phyloP scores from a whole-genome alignment of 2,113 vertebrate species.

The Sorex araneus region DNA sequence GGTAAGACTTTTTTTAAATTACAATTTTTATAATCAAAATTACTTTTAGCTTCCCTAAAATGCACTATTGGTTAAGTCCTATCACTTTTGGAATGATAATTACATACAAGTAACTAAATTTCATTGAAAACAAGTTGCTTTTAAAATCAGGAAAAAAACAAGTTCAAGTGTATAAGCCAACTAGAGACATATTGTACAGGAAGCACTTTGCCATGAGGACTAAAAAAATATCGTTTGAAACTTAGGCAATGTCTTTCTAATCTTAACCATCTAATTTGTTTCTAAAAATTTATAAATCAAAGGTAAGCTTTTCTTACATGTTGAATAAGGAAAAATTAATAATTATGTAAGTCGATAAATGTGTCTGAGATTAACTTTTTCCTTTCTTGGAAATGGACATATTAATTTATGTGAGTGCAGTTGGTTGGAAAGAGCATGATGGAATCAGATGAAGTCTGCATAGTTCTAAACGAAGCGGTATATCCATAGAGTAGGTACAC shows the following conservation, averaged over 20 bases:
- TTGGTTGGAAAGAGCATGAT: not conserved
- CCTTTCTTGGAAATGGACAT: not conserved
- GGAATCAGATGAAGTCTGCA: not conserved
- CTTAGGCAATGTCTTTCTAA: not conserved
- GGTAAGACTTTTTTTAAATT: not conserved
- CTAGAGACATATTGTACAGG: not conserved
- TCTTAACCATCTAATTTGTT: too few relatives aligned
- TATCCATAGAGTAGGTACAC: too few relatives aligned
- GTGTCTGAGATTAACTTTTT: not conserved
- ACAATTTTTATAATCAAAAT: not conserved
- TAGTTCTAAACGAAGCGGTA: not conserved
- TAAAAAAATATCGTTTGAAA: not conserved
- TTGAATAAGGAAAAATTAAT: not conserved
- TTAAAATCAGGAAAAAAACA: not conserved
- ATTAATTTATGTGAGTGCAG: not conserved
- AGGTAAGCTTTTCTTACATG: not conserved
- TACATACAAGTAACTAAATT: not conserved
- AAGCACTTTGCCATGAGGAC: not conserved
- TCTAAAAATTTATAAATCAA: not conserved
- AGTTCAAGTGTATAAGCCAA: not conserved
- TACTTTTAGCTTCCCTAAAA: not conserved
- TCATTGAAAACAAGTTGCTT: not conserved
- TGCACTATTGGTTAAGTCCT: not conserved
- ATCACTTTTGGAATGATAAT: not conserved
- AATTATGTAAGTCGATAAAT: not conserved